A percentile compares a stretch with the other conserved stretches of the same genome.
These are phyloP conservation scores for Halichondria panicea DNA, from an alignment of 37 sponge, comb jelly and placozoan genomes.

Conservation along the genomic window DNA sequence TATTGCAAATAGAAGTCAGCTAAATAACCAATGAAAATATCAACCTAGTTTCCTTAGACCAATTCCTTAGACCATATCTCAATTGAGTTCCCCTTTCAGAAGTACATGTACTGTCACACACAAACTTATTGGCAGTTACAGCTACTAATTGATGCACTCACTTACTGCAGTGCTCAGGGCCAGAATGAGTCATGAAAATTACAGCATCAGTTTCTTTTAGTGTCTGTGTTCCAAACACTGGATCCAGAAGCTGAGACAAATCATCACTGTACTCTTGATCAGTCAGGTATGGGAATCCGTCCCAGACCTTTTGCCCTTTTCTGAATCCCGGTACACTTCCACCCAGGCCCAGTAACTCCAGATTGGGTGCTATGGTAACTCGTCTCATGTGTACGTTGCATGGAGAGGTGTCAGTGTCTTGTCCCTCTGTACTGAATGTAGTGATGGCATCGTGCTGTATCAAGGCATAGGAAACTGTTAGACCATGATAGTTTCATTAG, in stretches of 20 bases:
- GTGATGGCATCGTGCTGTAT: constrained; percentile 63
- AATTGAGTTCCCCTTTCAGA: too few relatives aligned
- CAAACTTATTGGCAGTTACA: too few relatives aligned
- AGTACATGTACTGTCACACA: too few relatives aligned
- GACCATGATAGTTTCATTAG: not conserved
- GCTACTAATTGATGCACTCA: too few relatives aligned
- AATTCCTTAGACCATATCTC: too few relatives aligned
- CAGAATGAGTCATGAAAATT: constrained; percentile 83
- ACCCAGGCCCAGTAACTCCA: constrained; percentile 71
- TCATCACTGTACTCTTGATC: constrained; percentile 46
- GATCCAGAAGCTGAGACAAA: constrained; percentile 34
- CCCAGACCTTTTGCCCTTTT: constrained; percentile 53
- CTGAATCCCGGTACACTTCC: constrained; percentile 73
- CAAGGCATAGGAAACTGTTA: not conserved
- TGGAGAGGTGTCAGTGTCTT: constrained; percentile 3
- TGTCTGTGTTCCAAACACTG: constrained; percentile 13
- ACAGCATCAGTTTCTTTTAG: constrained; percentile 33
- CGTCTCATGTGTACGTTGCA: constrained; percentile 59
- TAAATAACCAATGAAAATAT: too few relatives aligned
- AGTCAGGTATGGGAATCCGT: constrained; percentile 59
- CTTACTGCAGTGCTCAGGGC: constrained; percentile 55
- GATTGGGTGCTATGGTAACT: constrained; percentile 40
- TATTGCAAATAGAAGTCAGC: too few relatives aligned
- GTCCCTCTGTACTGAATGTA: constrained; percentile 23
- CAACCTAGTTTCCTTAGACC: too few relatives aligned